These are phyloP conservation scores for Holocentrus rufus DNA, from an alignment of 2,797 vertebrate genomes.

Conservation along the genomic window DNA sequence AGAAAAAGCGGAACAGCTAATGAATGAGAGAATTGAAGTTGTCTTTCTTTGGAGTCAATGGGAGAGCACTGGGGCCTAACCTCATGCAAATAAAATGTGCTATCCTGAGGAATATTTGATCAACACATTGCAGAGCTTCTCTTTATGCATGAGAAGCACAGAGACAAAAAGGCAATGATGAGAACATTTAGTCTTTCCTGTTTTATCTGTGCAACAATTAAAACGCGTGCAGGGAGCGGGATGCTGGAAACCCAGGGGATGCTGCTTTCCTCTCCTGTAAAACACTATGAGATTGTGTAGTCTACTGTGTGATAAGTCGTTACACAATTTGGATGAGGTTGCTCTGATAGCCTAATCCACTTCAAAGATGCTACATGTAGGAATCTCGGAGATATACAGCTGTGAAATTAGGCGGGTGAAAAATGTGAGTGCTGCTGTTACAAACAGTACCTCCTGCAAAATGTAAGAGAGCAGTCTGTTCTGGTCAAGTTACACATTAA, in stretches of 20 bases:
- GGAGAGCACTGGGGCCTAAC: conserved; percentile 58
- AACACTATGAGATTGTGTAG: conserved; percentile 33
- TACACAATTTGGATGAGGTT: not conserved
- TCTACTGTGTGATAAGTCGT: not conserved
- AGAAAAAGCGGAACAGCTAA: conserved; percentile 74
- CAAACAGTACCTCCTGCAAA: conserved; percentile 16
- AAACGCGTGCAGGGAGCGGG: conserved; percentile 33
- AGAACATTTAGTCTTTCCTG: conserved; percentile 24
- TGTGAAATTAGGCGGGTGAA: not conserved
- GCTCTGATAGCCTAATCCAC: not conserved
- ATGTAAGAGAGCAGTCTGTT: conserved; percentile 15
- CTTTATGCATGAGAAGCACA: conserved; percentile 45
- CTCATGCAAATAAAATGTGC: conserved; percentile 67
- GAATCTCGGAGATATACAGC: not conserved
- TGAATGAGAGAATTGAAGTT: conserved; percentile 77
- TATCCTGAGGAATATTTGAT: conserved; percentile 68
- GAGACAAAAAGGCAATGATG: conserved; percentile 23
- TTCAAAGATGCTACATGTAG: conserved; percentile 7
- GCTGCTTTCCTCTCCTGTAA: conserved; percentile 20
- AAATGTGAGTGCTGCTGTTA: not conserved
- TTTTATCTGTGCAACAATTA: conserved; percentile 43
- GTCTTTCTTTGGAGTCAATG: conserved; percentile 72
- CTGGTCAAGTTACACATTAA: not conserved
- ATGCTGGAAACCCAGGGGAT: conserved; percentile 19
- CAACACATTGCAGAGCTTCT: conserved; percentile 37